These are phyloP conservation scores for Drosophila birchii DNA, from an alignment of 2,888 invertebrate genomes.

Conservation along the genomic window DNA sequence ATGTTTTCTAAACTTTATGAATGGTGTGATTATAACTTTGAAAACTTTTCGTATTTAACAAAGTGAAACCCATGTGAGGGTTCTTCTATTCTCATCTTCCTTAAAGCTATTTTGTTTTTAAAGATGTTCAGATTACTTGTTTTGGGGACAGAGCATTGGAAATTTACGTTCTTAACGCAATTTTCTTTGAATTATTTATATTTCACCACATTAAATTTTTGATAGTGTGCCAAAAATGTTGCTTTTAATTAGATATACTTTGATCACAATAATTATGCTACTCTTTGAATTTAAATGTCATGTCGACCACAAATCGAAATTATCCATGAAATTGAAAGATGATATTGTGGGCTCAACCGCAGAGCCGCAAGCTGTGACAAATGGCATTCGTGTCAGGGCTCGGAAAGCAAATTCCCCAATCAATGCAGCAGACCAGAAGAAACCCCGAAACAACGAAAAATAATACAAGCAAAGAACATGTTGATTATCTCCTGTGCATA, in stretches of 20 bases:
- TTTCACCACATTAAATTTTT: not conserved
- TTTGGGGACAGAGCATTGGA: no score
- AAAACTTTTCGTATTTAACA: no score
- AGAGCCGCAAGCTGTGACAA: conserved; percentile 26
- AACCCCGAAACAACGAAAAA: conserved; percentile 14
- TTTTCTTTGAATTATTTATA: no score
- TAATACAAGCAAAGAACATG: conserved; percentile 27
- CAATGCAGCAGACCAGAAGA: conserved; percentile 13
- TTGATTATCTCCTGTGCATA: conserved; percentile 63
- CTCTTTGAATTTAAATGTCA: not conserved
- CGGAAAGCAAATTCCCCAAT: conserved; percentile 17
- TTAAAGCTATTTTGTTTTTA: no score
- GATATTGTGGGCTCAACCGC: conserved; percentile 14
- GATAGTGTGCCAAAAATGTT: not conserved
- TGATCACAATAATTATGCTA: not conserved
- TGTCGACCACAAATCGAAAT: conserved; percentile 34
- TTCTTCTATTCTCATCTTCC: no score
- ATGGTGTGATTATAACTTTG: no score
- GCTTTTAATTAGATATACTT: not conserved
- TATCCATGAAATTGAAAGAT: conserved; percentile 49
- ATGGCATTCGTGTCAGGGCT: conserved; percentile 38
- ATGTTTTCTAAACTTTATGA: no score
- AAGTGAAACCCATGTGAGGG: no score
- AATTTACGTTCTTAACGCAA: no score
- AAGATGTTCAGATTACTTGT: no score